A percentile compares a stretch with the other conserved stretches of the same genome.
phyloP scores from a whole-genome alignment of 2,797 vertebrate genomes.

The Mormyrus proboscirostris region DNA sequence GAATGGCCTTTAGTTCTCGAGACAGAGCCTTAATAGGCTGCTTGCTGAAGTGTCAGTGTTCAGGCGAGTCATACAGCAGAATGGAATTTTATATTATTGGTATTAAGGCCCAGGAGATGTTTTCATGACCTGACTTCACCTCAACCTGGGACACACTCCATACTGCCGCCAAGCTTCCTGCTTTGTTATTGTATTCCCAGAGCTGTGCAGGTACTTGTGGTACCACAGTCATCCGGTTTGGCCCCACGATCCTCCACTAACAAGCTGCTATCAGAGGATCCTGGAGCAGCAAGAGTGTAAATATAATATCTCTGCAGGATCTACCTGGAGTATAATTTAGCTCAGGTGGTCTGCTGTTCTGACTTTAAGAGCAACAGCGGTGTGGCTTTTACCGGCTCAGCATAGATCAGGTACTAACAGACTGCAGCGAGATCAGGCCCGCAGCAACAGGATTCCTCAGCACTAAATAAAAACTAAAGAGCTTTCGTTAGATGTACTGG shows the following conservation, averaged over 20 bases:
- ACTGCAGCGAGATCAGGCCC: not conserved
- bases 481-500: not conserved
- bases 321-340: slow-evolving; percentile 5
- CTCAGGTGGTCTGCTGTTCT: not conserved
- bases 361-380: not conserved
- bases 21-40: not conserved
- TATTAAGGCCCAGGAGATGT: not conserved
- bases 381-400: not conserved
- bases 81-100: not conserved
- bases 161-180: not conserved
- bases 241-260: not conserved
- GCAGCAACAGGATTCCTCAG: not conserved
- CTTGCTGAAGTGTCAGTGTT: not conserved
- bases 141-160: not conserved
- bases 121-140: not conserved
- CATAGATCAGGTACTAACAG: slow-evolving; percentile 9
- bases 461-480: not conserved
- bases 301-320: not conserved
- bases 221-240: not conserved
- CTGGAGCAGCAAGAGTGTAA: not conserved
- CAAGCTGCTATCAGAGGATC: not conserved
- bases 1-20: not conserved
- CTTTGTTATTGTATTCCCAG: not conserved
- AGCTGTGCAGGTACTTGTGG: not conserved
- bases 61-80: not conserved